Conservation (phyloP, 2,888 invertebrate genomes). For the Tineola bisselliella region DNA sequence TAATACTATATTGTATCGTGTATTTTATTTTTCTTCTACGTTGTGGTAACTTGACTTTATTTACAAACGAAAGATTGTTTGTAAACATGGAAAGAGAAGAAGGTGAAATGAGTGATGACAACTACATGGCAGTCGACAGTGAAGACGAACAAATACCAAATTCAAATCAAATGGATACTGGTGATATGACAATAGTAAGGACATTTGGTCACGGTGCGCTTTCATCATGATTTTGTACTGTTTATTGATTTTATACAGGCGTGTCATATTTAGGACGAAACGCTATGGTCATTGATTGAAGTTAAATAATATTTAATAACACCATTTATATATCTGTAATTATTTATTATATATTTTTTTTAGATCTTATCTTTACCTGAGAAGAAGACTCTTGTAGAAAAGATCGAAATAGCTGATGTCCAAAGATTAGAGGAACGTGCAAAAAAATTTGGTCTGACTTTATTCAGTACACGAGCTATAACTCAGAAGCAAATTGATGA, state of each 20-base stretch:
- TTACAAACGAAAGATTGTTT: background rate
- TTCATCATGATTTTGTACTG: no score
- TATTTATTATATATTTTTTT: conserved; percentile 13
- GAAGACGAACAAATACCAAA: conserved; percentile 16
- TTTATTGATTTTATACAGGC: no score
- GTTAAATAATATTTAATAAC: no score
- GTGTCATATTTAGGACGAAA: no score
- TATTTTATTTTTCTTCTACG: background rate
- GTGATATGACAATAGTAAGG: background rate
- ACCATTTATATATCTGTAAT: no score
- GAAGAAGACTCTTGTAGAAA: conserved; percentile 39
- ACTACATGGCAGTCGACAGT: conserved; percentile 45
- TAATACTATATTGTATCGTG: background rate
- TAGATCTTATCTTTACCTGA: conserved; percentile 44
- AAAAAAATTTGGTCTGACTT: conserved; percentile 51
- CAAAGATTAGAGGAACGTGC: conserved; percentile 53
- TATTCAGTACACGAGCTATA: conserved; percentile 48
- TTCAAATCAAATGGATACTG: background rate
- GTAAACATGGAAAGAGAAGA: conserved; percentile 49
- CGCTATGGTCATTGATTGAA: no score
- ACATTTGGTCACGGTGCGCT: background rate
- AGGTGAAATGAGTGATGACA: conserved; percentile 62
- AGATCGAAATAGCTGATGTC: conserved; percentile 52
- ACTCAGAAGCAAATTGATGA: conserved; percentile 59
- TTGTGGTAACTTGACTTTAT: background rate